A percentile compares a stretch with the other conserved stretches of the same genome.
phyloP scores from a whole-genome alignment of 2,113 vertebrate genomes.

The mouse (Mus musculus) region GRCm39 chr14:112201001-112201500 shows the following conservation, averaged over 20 bases:
- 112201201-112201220: constrained; percentile 77
- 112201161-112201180: constrained; percentile 68
- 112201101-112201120: constrained; percentile 73
- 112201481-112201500: neutral
- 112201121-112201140: constrained; percentile 69
- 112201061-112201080: constrained; percentile 60
- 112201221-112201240: constrained; percentile 71
- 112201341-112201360: constrained; percentile 67
- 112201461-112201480: constrained; percentile 28
- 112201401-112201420: constrained; percentile 59
- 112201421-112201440: neutral
- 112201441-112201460: no score
- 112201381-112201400: constrained; percentile 54
- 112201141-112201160: constrained; percentile 64
- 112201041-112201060: constrained; percentile 54
- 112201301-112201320: constrained; percentile 77
- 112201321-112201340: constrained; percentile 78
- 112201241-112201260: constrained; percentile 67
- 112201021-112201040: constrained; percentile 36
- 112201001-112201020: neutral
- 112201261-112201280: constrained; percentile 69
- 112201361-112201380: constrained; percentile 75
- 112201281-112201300: constrained; percentile 71
- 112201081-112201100: constrained; percentile 53
- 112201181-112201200: constrained; percentile 75